Conservation (phyloP, 1,140 invertebrate genomes). For the Trichomalopsis sarcophagae region DNA sequence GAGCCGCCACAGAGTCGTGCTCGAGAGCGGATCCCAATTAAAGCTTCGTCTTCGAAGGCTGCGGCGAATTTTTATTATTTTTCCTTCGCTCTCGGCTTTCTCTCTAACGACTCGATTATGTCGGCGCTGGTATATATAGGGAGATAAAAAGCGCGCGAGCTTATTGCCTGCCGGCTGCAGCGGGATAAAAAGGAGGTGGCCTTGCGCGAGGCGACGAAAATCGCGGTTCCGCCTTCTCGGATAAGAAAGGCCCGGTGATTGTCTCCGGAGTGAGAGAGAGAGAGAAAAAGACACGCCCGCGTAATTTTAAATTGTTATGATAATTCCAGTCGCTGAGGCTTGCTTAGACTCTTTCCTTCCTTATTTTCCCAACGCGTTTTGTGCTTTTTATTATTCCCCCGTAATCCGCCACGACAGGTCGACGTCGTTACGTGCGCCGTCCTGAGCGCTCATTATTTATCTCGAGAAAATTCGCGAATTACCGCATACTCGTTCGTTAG, state of each 20-base stretch:
- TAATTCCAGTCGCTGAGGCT: background rate
- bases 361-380: background rate
- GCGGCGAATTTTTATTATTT: background rate
- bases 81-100: background rate
- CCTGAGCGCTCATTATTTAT: background rate
- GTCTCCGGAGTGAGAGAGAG: no score
- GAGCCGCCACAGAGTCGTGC: background rate
- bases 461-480: background rate
- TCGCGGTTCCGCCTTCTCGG: background rate
- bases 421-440: background rate
- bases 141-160: conserved; percentile 10
- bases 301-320: conserved; percentile 41
- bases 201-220: background rate
- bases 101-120: conserved; percentile 30
- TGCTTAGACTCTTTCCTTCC: background rate
- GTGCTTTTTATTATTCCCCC: background rate
- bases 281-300: background rate
- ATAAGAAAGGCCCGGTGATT: background rate
- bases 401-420: background rate
- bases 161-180: background rate
- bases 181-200: background rate
- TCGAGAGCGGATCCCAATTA: conserved; percentile 2
- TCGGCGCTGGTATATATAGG: background rate
- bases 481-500: background rate
- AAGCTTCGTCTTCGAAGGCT: background rate